These are phyloP conservation scores for Zaprionus vittiger DNA, from an alignment of 1,140 invertebrate genomes.

Conservation along the genomic window DNA sequence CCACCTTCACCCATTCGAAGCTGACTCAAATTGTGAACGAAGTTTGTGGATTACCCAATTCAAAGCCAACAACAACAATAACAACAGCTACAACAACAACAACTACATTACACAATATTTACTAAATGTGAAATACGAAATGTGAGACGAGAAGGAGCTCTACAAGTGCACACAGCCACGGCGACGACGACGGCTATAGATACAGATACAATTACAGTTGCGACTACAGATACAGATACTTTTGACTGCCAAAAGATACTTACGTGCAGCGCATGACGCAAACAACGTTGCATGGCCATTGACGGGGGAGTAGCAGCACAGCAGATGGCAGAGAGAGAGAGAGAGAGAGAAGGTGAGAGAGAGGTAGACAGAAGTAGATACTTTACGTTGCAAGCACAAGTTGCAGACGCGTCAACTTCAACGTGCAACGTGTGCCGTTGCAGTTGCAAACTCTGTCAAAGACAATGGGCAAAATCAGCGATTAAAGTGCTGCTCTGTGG, in stretches of 20 bases:
- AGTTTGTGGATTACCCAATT: slow-evolving; percentile 39
- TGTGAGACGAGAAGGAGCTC: slow-evolving; percentile 39
- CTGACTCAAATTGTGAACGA: slow-evolving; percentile 44
- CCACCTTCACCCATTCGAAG: background rate
- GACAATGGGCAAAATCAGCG: slow-evolving; percentile 51
- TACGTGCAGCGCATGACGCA: slow-evolving; percentile 41
- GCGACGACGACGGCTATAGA: slow-evolving; percentile 5
- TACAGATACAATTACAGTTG: slow-evolving; percentile 29
- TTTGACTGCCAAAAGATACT: slow-evolving; percentile 48
- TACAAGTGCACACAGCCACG: slow-evolving; percentile 41
- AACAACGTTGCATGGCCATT: slow-evolving; percentile 39
- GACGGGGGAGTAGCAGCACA: background rate
- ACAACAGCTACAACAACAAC: slow-evolving; percentile 18
- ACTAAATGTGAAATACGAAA: slow-evolving; percentile 36
- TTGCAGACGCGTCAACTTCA: slow-evolving; percentile 8
- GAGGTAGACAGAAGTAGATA: background rate
- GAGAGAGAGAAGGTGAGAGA: background rate
- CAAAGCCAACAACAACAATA: slow-evolving; percentile 1
- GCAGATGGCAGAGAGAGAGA: background rate
- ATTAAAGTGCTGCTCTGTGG: slow-evolving; percentile 24
- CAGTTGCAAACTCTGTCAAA: slow-evolving; percentile 17
- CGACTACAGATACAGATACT: slow-evolving; percentile 29
- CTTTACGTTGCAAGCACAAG: slow-evolving; percentile 26
- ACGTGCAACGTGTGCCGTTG: background rate
- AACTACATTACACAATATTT: slow-evolving; percentile 42